Evolutionary conservation across 2,888 invertebrate genomes (phyloP).

Genomic region (Xestia xanthographa): DNA sequence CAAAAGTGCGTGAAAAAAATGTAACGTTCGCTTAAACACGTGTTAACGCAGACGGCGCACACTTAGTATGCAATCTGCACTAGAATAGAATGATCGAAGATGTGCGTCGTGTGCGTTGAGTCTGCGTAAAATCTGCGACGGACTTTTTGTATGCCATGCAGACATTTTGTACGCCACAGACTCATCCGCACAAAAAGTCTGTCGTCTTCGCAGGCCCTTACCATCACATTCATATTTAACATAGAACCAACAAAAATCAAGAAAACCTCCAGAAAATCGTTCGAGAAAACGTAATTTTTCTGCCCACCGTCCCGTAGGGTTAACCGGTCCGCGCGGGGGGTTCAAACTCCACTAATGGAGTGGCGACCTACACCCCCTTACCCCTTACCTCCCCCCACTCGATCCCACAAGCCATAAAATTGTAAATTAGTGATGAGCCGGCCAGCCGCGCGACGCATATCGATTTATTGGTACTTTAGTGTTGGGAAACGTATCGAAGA

Average conservation of each 20-base stretch:
- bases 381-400: conserved; percentile 73
- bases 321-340: conserved; percentile 80
- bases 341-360: conserved; percentile 84
- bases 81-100: too few species aligned
- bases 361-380: conserved; percentile 71
- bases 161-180: too few species aligned
- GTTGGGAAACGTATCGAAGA: conserved; percentile 67
- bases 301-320: conserved; percentile 82
- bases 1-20: too few species aligned
- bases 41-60: too few species aligned
- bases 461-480: conserved; percentile 89
- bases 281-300: conserved; percentile 61
- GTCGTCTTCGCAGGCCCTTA: too few species aligned
- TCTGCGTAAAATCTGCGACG: too few species aligned
- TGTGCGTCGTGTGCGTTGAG: too few species aligned
- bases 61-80: too few species aligned
- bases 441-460: conserved; percentile 84
- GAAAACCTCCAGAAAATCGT: conserved; percentile 15
- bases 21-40: too few species aligned
- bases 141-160: too few species aligned
- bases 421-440: conserved; percentile 90
- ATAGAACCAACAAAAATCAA: not conserved
- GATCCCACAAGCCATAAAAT: conserved; percentile 89
- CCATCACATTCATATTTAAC: not conserved
- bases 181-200: too few species aligned